Conservation (phyloP, 2,888 invertebrate species). For the Eudemis profundana region DNA sequence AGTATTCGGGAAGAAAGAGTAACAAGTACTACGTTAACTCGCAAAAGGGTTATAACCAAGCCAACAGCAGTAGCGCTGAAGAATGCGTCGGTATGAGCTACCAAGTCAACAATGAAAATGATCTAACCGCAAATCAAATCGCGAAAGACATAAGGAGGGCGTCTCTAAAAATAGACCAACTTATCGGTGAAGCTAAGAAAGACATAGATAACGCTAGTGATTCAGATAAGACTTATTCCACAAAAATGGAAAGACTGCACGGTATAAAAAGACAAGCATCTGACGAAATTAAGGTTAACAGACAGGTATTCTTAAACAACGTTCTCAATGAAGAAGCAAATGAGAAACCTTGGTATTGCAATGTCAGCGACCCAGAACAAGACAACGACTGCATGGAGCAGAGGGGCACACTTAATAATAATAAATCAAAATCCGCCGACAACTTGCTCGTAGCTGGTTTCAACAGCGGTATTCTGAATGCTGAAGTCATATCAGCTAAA, state of each 20-base stretch:
- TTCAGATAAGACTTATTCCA: slow-evolving; percentile 80
- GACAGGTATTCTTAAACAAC: slow-evolving; percentile 76
- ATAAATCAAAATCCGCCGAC: slow-evolving; percentile 73
- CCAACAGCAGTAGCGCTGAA: slow-evolving; percentile 78
- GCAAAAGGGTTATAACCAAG: slow-evolving; percentile 70
- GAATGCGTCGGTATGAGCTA: slow-evolving; percentile 80
- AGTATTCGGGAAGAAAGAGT: slow-evolving; percentile 80
- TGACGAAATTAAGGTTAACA: slow-evolving; percentile 79
- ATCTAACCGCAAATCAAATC: slow-evolving; percentile 83
- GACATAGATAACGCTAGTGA: slow-evolving; percentile 70
- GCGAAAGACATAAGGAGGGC: slow-evolving; percentile 84
- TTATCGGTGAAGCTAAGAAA: slow-evolving; percentile 75
- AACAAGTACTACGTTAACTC: slow-evolving; percentile 70
- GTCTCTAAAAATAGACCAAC: slow-evolving; percentile 84
- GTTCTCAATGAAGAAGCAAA: slow-evolving; percentile 74
- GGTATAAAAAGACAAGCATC: slow-evolving; percentile 82
- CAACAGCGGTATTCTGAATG: slow-evolving; percentile 65
- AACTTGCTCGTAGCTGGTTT: slow-evolving; percentile 67
- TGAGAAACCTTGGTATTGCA: slow-evolving; percentile 83
- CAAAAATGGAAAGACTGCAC: slow-evolving; percentile 84
- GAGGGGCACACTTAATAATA: slow-evolving; percentile 63
- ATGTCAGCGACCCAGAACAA: slow-evolving; percentile 82
- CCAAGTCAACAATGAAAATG: slow-evolving; percentile 83
- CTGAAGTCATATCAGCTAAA: slow-evolving; percentile 73
- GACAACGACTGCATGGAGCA: slow-evolving; percentile 74